Base-by-base conservation (phyloP, 2,888 invertebrate species). In the Dasypogon diadema region DNA sequence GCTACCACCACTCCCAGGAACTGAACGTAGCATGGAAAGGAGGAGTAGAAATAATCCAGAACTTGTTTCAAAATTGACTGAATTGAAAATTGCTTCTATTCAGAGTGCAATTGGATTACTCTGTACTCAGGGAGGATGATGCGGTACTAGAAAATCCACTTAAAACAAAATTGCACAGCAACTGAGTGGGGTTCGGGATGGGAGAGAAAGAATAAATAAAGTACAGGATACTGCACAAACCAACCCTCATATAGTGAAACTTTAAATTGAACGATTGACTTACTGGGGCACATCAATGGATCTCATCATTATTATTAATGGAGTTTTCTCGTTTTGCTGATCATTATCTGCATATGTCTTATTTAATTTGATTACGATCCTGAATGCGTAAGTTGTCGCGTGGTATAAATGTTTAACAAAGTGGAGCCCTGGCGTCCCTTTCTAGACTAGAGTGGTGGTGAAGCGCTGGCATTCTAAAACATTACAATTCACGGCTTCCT, bases 31-130 rank as follows among this genome's bases (percentile, higher is more conserved):
- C 12, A 42, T 6, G 18, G n/a, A 51, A n/a, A 51, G 5, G 14
- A n/a, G 48, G 48, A 65, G 42, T 37, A 24, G 46, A 24, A 65
- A 22, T 65, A 65, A 65, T 65, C 65, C 48, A 42, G 16, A 46
- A 65, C 65, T 65, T 65, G 65, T 65, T 65, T 65, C 65, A 46
- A 65, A 65, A 65, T 65, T 48, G 65, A 65, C 65, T 65, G 54
- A 65, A 76, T 76, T 76, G 76, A 76, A 76, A 76, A 74, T 76
- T 76, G 51, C 74, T 74, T 68, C 76, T 63, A 76, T 76, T 76
- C 76, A 76, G 51, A 68, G 68, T 74, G 68, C 76, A 76, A 76
- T 76, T 76, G 74, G 74, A 74, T 76, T 76, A 76, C 73, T 48
- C 22, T 12, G 46, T 46, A 46, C 65, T 10, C 24, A 42, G 12